phyloP scores from a whole-genome alignment of 2,797 vertebrate species.

The Myotis planiceps region DNA sequence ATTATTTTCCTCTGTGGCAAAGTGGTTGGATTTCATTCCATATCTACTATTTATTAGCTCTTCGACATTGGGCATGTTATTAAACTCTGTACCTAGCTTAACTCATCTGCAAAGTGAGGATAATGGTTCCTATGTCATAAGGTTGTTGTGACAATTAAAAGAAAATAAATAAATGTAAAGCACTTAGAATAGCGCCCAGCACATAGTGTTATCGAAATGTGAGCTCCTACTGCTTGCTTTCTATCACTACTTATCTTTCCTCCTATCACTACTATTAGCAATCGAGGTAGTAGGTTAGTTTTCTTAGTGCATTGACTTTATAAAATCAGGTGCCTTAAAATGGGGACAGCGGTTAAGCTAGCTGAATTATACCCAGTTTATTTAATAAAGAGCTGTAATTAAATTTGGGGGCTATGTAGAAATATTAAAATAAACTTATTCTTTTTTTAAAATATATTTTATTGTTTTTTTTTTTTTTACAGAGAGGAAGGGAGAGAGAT shows the following conservation, averaged over 20 bases:
- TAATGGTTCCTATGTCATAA: neutral
- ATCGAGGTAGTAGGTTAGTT: neutral
- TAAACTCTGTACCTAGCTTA: neutral
- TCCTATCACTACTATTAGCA: neutral
- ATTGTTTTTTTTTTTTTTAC: no score
- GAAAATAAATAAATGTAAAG: neutral
- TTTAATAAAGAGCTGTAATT: slow-evolving; percentile 11
- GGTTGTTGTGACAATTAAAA: neutral
- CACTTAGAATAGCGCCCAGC: neutral
- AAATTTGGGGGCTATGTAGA: slow-evolving; percentile 14
- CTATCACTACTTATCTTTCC: no score
- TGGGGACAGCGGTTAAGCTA: neutral
- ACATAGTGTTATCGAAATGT: neutral
- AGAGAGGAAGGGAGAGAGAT: no score
- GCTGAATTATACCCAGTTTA: neutral
- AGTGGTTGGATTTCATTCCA: neutral
- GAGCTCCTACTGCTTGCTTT: no score
- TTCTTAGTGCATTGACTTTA: neutral
- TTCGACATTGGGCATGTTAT: neutral
- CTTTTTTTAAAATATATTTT: no score
- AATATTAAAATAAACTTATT: slow-evolving; percentile 21
- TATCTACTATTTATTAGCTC: neutral
- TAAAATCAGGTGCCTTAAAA: neutral
- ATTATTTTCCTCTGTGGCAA: neutral
- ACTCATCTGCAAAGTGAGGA: neutral